Conservation (phyloP, 1,140 invertebrate species). For the Papilio helenus region DNA sequence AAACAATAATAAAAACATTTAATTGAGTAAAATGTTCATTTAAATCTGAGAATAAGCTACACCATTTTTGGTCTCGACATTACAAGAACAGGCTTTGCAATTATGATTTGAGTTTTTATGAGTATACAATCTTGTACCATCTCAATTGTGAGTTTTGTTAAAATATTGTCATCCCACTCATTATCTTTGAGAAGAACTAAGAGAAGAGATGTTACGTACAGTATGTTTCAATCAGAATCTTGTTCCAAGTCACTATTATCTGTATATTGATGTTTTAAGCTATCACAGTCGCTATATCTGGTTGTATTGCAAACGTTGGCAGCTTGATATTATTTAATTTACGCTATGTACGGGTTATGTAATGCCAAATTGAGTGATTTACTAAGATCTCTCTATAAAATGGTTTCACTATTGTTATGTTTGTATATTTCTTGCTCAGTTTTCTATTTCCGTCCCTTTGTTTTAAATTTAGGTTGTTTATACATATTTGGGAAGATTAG, state of each 20-base stretch:
- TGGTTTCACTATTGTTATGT: conserved; percentile 29
- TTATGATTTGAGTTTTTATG: not conserved
- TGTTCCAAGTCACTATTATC: conserved; percentile 35
- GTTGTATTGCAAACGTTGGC: conserved; percentile 45
- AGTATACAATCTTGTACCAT: no score
- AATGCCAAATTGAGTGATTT: not conserved
- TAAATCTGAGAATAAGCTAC: not conserved
- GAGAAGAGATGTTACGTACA: no score
- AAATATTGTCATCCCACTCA: no score
- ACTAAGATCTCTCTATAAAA: not conserved
- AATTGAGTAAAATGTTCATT: not conserved
- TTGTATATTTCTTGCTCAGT: conserved; percentile 64
- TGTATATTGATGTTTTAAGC: conserved; percentile 51
- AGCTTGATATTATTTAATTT: conserved; percentile 42
- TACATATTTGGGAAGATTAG: not conserved
- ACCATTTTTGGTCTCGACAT: no score
- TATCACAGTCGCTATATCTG: conserved; percentile 66
- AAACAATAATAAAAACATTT: not conserved
- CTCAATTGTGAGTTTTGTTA: not conserved
- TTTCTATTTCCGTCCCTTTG: conserved; percentile 70
- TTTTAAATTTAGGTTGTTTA: conserved; percentile 48
- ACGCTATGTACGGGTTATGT: conserved; percentile 22
- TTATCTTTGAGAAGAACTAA: no score
- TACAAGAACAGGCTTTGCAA: not conserved
- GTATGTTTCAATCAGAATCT: not conserved